Conservation (phyloP, 2,888 invertebrate genomes). For the Allygus modestus region DNA sequence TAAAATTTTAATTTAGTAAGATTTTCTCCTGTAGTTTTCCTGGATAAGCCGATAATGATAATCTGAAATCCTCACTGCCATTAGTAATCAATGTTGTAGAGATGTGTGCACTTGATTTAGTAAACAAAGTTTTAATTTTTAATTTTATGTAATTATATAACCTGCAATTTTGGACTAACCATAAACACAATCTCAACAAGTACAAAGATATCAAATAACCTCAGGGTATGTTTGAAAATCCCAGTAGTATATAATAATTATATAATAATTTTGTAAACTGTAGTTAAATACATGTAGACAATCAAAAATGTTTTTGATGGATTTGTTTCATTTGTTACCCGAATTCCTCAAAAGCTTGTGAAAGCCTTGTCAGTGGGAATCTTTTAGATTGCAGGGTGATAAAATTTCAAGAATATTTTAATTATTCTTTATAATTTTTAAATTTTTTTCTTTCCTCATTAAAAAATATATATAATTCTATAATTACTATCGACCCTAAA, state of each 20-base stretch:
- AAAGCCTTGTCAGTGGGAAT: neutral
- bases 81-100: neutral
- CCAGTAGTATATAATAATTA: neutral
- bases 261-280: neutral
- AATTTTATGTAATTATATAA: neutral
- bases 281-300: constrained; percentile 37
- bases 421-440: too few relatives aligned
- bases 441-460: too few relatives aligned
- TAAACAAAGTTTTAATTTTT: neutral
- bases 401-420: too few relatives aligned
- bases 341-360: neutral
- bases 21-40: too few relatives aligned
- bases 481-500: too few relatives aligned
- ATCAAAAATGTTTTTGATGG: neutral
- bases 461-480: too few relatives aligned
- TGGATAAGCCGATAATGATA: too few relatives aligned
- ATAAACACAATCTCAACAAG: neutral
- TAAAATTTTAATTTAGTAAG: too few relatives aligned
- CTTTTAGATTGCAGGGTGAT: too few relatives aligned
- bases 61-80: neutral
- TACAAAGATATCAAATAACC: constrained; percentile 1
- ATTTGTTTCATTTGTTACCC: constrained; percentile 21
- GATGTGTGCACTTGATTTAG: neutral
- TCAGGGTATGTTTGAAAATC: neutral
- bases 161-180: neutral